phyloP scores from a whole-genome alignment of 2,113 vertebrate genomes.

The Clupea harengus region DNA sequence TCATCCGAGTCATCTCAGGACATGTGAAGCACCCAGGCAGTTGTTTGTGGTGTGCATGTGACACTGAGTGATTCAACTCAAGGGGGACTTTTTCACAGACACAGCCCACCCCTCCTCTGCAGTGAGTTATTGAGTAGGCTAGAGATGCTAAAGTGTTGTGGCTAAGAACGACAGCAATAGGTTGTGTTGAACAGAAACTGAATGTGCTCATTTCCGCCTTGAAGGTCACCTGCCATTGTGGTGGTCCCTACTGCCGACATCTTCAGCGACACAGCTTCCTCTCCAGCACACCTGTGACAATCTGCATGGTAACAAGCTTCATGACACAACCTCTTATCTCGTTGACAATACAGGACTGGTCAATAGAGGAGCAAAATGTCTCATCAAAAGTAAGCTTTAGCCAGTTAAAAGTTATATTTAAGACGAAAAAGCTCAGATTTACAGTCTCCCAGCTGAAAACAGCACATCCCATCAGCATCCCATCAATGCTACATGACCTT shows the following conservation, averaged over 20 bases:
- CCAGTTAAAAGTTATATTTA: background rate
- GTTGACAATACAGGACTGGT: background rate
- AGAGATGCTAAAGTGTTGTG: background rate
- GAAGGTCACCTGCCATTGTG: constrained; percentile 17
- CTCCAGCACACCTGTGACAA: background rate
- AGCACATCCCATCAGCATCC: background rate
- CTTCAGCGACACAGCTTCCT: background rate
- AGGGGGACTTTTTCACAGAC: background rate
- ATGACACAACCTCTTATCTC: background rate
- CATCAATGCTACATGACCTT: background rate
- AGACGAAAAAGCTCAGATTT: background rate
- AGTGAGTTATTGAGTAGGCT: background rate
- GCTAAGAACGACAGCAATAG: background rate
- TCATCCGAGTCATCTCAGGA: background rate
- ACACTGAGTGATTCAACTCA: background rate
- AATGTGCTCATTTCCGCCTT: background rate
- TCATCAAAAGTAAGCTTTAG: background rate
- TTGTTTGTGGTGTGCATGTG: background rate
- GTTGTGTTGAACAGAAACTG: background rate
- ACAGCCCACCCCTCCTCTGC: background rate
- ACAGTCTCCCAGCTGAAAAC: background rate
- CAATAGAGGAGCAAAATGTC: background rate
- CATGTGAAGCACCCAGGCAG: background rate
- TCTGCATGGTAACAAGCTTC: background rate
- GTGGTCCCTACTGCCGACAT: background rate